Percentiles rank a stretch among this genome's conserved stretches.
phyloP scores from a whole-genome alignment of 2,113 vertebrate genomes.

The Coracopsis vasa region DNA sequence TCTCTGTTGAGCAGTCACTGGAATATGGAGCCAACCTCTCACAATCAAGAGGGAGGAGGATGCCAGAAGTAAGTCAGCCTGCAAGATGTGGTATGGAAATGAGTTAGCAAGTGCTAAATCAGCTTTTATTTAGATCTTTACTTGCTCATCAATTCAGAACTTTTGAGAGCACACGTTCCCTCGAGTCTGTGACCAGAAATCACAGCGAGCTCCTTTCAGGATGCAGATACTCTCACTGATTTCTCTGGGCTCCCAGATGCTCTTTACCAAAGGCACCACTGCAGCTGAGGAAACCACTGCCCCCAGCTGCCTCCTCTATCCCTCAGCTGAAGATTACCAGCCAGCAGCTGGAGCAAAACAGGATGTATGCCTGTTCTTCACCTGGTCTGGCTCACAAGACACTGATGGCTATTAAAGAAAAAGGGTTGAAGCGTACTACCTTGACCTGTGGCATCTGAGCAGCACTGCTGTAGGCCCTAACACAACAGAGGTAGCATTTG shows the following conservation, averaged over 20 bases:
- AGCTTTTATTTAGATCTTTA: not conserved
- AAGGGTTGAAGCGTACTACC: not conserved
- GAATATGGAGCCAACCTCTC: slow-evolving; percentile 6
- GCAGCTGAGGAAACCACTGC: not conserved
- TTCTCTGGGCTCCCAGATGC: not conserved
- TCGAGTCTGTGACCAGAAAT: not conserved
- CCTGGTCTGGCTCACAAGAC: not conserved
- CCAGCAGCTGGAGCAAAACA: not conserved
- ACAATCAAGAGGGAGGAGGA: slow-evolving; percentile 7
- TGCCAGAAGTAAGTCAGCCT: slow-evolving; percentile 22
- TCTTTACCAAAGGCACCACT: not conserved
- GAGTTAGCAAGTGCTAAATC: not conserved
- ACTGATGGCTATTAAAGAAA: not conserved
- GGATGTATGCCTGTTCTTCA: not conserved
- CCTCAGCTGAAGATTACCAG: not conserved
- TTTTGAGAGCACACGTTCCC: not conserved
- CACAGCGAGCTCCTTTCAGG: not conserved
- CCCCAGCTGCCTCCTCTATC: not conserved
- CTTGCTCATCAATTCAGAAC: not conserved
- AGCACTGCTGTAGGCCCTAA: not conserved
- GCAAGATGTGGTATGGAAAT: not conserved
- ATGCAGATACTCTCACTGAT: not conserved
- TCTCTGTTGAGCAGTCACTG: slow-evolving; percentile 1
- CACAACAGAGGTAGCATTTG: not conserved
- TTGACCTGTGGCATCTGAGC: not conserved